These are phyloP conservation scores for Sebastes alutus DNA, from an alignment of 2,797 vertebrate species.

Conservation along the genomic window DNA sequence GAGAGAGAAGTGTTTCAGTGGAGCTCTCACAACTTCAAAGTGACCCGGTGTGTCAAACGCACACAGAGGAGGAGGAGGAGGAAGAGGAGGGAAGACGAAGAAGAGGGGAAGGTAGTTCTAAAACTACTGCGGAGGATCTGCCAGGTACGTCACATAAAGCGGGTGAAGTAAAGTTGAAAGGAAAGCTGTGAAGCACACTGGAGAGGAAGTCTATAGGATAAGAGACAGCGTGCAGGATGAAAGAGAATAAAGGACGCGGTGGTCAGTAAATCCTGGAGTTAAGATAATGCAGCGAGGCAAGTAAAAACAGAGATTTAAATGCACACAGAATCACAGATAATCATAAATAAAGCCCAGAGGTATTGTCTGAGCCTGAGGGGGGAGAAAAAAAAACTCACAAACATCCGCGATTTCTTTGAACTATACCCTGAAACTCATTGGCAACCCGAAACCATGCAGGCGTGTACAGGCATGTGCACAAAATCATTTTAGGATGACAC, in stretches of 20 bases:
- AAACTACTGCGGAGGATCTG: slow-evolving; percentile 31
- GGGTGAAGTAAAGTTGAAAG: slow-evolving; percentile 32
- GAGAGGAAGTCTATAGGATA: slow-evolving; percentile 6
- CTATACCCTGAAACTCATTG: slow-evolving; percentile 43
- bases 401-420: slow-evolving; percentile 43
- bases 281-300: background rate
- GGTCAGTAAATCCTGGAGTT: slow-evolving; percentile 26
- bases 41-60: slow-evolving; percentile 39
- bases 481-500: slow-evolving; percentile 57
- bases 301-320: slow-evolving; percentile 10
- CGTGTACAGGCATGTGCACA: slow-evolving; percentile 53
- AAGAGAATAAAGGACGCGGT: slow-evolving; percentile 8
- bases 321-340: slow-evolving; percentile 22
- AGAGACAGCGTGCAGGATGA: slow-evolving; percentile 15
- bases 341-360: slow-evolving; percentile 26
- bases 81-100: slow-evolving; percentile 4
- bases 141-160: slow-evolving; percentile 27
- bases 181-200: slow-evolving; percentile 6
- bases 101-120: background rate
- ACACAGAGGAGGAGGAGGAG: slow-evolving; percentile 26
- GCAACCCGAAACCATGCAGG: slow-evolving; percentile 41
- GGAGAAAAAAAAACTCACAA: slow-evolving; percentile 6
- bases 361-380: slow-evolving; percentile 20
- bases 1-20: slow-evolving; percentile 25
- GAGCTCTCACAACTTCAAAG: slow-evolving; percentile 55